Evolutionary conservation across 2,888 invertebrate species (phyloP), one percentile per base, ranked within the genome.

Genomic region (Loripinus fragilis): DNA sequence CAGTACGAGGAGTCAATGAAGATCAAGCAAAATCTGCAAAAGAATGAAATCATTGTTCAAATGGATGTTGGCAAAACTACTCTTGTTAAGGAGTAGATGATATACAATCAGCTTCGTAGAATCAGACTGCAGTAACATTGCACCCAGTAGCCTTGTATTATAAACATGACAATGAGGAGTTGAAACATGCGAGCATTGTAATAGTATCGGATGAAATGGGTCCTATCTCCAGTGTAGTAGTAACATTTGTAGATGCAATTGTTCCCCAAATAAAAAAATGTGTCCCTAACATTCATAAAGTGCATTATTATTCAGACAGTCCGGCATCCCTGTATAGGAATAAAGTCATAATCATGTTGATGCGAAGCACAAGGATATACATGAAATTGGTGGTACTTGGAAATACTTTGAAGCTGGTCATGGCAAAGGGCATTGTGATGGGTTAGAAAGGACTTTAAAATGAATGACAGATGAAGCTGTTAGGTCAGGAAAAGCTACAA

Each of bases 401-500:
- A 68, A 68, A 10, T 68, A 68, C 68, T 68, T 42, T 20, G 68
- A 68, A 68, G 68, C 65, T 1, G 65, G 65, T 5, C 65, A 65
- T 65, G 65, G 65, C 2, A 65, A 65, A 23, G 65, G 65, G 2
- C 35, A 3, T 5, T 65, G 65, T 17, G 65, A 65, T 35, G 65
- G 65, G 23, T 17, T 65, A n/a, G 65, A 35, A 3, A 35, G 65
- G 23, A 30, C 35, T 3, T 23, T 23, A 35, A 74, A 74, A 28
- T 50, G 75, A 20, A 79, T 79, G 79, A 75, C 79, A 8, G 75
- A 79, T 45, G 71, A 79, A 50, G 79, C 79, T 0, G 75, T 72
- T 0, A 75, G 67, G 3, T 17, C 68, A 10, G 79, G 79, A 12
- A 75, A 75, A 33, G 60, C 48, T 10, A 50, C 64, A 5, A 75